Percentiles rank a stretch among this genome's conserved stretches.
Evolutionary conservation across 2,797 vertebrate genomes (phyloP).

Genomic region (Mormyrops attenuatus): DNA sequence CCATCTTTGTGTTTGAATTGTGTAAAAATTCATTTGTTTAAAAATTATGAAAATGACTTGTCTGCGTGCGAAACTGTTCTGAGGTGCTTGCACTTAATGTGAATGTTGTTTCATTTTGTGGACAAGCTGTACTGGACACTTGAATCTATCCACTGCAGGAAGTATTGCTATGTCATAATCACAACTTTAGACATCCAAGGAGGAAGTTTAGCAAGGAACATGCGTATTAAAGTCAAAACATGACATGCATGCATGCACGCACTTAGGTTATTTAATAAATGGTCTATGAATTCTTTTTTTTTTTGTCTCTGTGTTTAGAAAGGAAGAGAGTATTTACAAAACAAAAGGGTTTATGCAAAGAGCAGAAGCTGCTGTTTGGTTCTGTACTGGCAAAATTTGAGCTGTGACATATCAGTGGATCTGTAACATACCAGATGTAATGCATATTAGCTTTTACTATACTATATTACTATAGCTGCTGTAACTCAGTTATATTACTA

Average conservation of each 20-base stretch:
- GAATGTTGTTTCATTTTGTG: background rate
- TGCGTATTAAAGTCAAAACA: constrained; percentile 27
- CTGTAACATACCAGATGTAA: background rate
- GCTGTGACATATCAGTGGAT: background rate
- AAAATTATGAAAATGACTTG: background rate
- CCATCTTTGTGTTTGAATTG: background rate
- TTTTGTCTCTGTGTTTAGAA: background rate
- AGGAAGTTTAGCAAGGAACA: constrained; percentile 55
- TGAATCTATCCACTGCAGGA: background rate
- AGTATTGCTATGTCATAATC: constrained; percentile 37
- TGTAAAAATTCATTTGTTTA: background rate
- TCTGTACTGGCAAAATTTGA: background rate
- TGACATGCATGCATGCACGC: constrained; percentile 6
- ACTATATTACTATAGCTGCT: background rate
- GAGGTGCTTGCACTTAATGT: background rate
- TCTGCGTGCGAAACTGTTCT: background rate
- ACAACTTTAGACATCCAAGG: constrained; percentile 37
- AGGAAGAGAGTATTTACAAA: background rate
- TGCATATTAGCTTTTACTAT: background rate
- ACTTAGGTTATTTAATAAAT: background rate
- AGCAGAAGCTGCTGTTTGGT: background rate
- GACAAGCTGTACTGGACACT: background rate
- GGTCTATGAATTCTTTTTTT: background rate
- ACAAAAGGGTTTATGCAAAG: background rate
- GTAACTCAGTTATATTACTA: background rate